A percentile compares a stretch with the other conserved stretches of the same genome.
These are phyloP conservation scores for Rousettus leschenaultii DNA, from an alignment of 2,113 vertebrate genomes.

Conservation along the genomic window DNA sequence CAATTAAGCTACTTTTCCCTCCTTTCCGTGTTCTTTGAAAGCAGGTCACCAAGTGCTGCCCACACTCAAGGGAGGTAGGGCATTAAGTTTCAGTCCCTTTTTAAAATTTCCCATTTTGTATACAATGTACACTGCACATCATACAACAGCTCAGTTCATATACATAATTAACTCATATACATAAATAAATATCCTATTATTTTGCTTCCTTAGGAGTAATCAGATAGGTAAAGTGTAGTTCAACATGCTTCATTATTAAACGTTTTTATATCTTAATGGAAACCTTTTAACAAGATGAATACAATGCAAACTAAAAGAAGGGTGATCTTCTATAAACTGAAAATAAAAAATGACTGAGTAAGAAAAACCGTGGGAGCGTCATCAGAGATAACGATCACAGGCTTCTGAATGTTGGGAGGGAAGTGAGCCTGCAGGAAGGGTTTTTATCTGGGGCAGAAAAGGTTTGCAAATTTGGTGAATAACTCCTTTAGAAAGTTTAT, in stretches of 20 bases:
- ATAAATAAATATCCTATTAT: not conserved
- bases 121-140: not conserved
- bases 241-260: not conserved
- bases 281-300: not conserved
- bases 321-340: not conserved
- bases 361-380: not conserved
- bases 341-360: not conserved
- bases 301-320: not conserved
- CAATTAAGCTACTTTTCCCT: not conserved
- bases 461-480: not conserved
- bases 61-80: not conserved
- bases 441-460: not conserved
- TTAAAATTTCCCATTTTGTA: not conserved
- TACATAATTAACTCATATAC: no score
- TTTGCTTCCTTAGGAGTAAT: not conserved
- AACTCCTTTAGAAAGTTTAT: not conserved
- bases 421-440: not conserved
- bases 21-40: not conserved
- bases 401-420: not conserved
- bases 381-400: not conserved
- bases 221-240: not conserved
- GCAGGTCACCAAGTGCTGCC: not conserved
- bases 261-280: conserved; percentile 16
- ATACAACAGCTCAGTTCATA: not conserved
- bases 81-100: not conserved